A percentile compares a stretch with the other conserved stretches of the same genome.
phyloP scores from a whole-genome alignment of 2,113 vertebrate genomes.

The Stegostoma tigrinum region DNA sequence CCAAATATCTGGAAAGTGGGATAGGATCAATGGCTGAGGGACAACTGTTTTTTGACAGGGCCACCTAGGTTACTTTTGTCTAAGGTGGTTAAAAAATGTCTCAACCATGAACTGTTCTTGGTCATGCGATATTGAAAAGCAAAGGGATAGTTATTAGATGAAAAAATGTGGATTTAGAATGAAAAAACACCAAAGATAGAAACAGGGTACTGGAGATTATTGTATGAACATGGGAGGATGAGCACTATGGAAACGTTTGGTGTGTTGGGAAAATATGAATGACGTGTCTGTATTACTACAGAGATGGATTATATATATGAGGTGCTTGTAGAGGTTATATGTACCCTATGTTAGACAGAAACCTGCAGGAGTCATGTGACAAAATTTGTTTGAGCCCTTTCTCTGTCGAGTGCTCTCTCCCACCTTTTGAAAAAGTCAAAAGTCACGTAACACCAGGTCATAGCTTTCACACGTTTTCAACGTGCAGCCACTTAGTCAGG shows the following conservation, averaged over 20 bases:
- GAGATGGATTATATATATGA: neutral
- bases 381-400: no score
- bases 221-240: neutral
- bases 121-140: neutral
- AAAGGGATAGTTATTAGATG: neutral
- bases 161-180: neutral
- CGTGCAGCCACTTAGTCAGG: no score
- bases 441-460: no score
- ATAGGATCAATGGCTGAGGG: neutral
- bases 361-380: no score
- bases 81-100: neutral
- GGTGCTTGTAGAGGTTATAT: neutral
- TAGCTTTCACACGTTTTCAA: no score
- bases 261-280: neutral
- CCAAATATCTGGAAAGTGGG: neutral
- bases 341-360: neutral
- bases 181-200: neutral
- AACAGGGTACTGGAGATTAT: neutral
- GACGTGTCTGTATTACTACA: neutral
- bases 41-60: neutral
- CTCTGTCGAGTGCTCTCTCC: no score
- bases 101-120: neutral
- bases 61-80: neutral
- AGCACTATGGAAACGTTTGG: neutral
- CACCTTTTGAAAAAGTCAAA: no score